Conservation (phyloP, 53 echinoderm and acorn worm species). For the Mesocentrotus franciscanus region DNA sequence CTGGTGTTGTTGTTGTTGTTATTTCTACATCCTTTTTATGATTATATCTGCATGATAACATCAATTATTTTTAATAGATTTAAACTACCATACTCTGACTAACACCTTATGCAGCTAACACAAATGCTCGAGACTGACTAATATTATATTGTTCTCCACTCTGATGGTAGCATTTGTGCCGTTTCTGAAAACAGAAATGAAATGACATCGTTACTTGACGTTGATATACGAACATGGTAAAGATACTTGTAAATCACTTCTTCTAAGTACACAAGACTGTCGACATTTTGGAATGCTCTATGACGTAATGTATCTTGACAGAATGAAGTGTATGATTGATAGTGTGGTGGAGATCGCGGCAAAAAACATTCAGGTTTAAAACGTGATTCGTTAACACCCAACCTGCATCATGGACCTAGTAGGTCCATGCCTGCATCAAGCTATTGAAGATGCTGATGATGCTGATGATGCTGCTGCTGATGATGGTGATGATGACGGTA, state of each 20-base stretch:
- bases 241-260: slow-evolving; percentile 1
- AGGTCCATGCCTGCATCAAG: background rate
- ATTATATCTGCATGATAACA: no score
- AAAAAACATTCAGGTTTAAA: background rate
- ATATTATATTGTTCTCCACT: no score
- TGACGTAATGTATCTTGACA: slow-evolving; percentile 1
- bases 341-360: background rate
- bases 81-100: background rate
- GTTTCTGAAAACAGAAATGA: background rate
- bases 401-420: background rate
- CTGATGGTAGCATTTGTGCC: no score
- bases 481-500: no score
- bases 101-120: background rate
- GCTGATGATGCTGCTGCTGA: background rate
- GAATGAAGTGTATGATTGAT: slow-evolving; percentile 4
- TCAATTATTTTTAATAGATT: no score
- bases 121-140: no score
- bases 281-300: background rate
- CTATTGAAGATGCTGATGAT: background rate
- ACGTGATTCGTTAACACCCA: background rate
- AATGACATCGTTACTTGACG: background rate
- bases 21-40: no score
- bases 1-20: no score
- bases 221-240: slow-evolving; percentile 5
- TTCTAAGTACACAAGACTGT: background rate